Base-by-base conservation (phyloP, 2,113 vertebrate species). In the Melanotaenia duboulayi region DNA sequence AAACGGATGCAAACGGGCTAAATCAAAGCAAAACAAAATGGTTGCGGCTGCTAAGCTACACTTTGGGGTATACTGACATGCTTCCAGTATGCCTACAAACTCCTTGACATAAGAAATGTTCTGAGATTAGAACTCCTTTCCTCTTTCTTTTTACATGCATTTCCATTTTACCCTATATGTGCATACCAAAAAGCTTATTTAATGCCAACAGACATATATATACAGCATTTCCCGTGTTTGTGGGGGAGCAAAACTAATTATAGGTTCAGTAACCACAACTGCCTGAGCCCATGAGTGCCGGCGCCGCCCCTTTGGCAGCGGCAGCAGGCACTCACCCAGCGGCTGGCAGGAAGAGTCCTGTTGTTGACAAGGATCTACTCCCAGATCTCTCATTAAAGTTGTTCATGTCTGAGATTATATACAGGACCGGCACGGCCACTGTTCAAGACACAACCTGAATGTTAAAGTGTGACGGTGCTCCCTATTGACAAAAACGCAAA, bases 311-410 rank as follows among this genome's bases (percentile, higher is more conserved):
- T 71, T 83, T 90, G 90, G 87, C 84, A 77, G 81, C 59, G 39
- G 65, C 64, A 62, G 65, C 80, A 77, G 79, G 66, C 78, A 62
- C 63, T 83, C 86, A 89, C 81, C 84, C 83, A 78, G 71, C 11
- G 74, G 56, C 81, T 89, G 85, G 82, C 86, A 82, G 86, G 65
- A 83, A 76, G 80, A 87, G 64, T 49, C 6, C 75, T 71, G 71
- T 67, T 90, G 86, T 90, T 86, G 89, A 91, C 88, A 81, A 80
- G 77, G 65, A 74, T 83, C 78, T 63, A 22, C 52, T 83, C 88
- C 78, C 85, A 90, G 81, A 81, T 83, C 86, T 88, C 86, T 88
- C 82, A 89, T 88, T 91, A 87, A 67, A 76, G 72, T 77, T 77
- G 73, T 74, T 90, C 87, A 83, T 80, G 82, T 71, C 68, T 80